A percentile compares a stretch with the other conserved stretches of the same genome.
phyloP scores from a whole-genome alignment of 2,113 vertebrate genomes.

The Pygoscelis adeliae region DNA sequence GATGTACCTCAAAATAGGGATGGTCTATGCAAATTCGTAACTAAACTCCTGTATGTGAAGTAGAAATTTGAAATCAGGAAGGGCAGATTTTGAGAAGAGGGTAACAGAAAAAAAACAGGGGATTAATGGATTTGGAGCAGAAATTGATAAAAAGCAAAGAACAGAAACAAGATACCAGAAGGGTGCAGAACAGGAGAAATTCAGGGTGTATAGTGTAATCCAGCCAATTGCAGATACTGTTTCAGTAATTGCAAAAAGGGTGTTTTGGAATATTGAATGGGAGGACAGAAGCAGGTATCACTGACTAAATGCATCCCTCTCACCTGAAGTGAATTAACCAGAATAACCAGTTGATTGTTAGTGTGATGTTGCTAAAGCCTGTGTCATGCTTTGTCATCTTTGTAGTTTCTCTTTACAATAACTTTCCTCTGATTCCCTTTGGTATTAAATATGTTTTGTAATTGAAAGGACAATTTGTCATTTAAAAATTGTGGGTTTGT shows the following conservation, averaged over 20 bases:
- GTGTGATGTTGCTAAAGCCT: not conserved
- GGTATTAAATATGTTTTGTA: not conserved
- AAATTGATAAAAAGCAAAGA: not conserved
- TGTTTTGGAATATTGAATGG: not conserved
- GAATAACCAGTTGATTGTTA: not conserved
- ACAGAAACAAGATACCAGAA: not conserved
- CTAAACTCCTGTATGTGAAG: not conserved
- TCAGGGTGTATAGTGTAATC: not conserved
- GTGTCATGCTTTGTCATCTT: not conserved
- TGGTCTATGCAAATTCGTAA: not conserved
- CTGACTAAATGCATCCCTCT: not conserved
- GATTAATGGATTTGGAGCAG: not conserved
- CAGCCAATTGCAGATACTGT: not conserved
- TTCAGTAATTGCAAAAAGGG: not conserved
- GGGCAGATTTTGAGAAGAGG: not conserved
- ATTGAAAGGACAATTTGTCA: not conserved
- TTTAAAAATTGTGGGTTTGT: not conserved
- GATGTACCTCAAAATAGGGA: not conserved
- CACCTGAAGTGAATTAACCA: not conserved
- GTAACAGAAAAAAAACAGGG: not conserved
- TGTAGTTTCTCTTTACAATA: not conserved
- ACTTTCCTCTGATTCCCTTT: not conserved
- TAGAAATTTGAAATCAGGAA: not conserved
- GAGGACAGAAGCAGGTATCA: not conserved
- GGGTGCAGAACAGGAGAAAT: not conserved